Base-by-base conservation (phyloP, 1,140 invertebrate genomes). In the Pollicipes pollicipes region DNA sequence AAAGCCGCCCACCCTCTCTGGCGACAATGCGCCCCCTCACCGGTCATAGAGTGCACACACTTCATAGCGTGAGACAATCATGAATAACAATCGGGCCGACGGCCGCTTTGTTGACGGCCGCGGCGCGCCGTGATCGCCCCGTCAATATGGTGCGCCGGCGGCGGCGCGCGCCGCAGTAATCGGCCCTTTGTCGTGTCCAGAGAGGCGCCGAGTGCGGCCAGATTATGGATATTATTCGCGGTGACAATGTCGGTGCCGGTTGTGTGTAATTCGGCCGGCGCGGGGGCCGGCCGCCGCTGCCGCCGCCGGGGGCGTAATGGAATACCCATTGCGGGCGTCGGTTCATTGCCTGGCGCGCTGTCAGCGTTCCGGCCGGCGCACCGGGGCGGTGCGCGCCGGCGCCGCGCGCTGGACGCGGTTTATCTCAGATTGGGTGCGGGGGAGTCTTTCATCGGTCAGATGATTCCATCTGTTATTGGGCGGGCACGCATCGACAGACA, bases 181-280 rank as follows among this genome's bases (percentile, higher is more conserved):
- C 45, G 45, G 45, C 45, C 45, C 45, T 58, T 58, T 58, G 45
- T 58, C 10, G 45, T 21, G 45, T 58, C 45, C 13, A 58, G 45
- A 13, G 45, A 10, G 45, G 17, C 45, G 45, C 45, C 13, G 45
- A 10, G 13, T 10, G 13, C 21, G 10, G 21, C 45, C 45, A 58
- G 45, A 58, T 58, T 58, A 58, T 58, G 45, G 45, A 58, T 58
- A 58, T 58, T 58, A 58, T 58, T 58, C 45, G 45, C 45, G 45
- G 45, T 58, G 45, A 58, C 45, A 58, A 58, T 58, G 45, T 58
- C 45, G 6, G 45, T 21, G 13, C 24, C 45, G 13, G 45, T 58
- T 58, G 45, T 58, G 45, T 58, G 45, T 58, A 58, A 58, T 58
- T 58, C 45, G 45, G 13, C 45, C 21, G 45, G 45, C 24, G 45